phyloP scores from a whole-genome alignment of 2,888 invertebrate genomes.

The Caenorhabditis zanzibari region DNA sequence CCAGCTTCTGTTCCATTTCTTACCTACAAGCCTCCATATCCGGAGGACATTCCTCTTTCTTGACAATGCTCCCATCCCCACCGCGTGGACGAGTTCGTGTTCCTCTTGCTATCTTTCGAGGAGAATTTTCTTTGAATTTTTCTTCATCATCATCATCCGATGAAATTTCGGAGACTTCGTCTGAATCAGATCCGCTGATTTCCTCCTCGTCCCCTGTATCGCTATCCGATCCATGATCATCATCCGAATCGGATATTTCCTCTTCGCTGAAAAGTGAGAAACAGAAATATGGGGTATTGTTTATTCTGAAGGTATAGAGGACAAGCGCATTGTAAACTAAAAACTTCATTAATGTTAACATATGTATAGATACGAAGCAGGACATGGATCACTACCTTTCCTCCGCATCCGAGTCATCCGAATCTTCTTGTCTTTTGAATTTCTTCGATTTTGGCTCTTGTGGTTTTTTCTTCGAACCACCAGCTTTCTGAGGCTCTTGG shows the following conservation, averaged over 20 bases:
- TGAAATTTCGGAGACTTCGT: constrained; percentile 56
- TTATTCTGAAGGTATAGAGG: not conserved
- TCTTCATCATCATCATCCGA: constrained; percentile 50
- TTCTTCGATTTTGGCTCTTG: constrained; percentile 40
- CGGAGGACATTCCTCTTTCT: constrained; percentile 52
- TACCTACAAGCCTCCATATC: constrained; percentile 63
- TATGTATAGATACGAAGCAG: constrained; percentile 8
- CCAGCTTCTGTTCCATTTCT: constrained; percentile 19
- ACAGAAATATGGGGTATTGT: not conserved
- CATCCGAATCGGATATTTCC: constrained; percentile 51
- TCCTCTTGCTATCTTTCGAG: constrained; percentile 75
- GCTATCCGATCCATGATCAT: constrained; percentile 33
- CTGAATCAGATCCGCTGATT: constrained; percentile 56
- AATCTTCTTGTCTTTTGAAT: constrained; percentile 30
- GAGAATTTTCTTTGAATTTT: constrained; percentile 84
- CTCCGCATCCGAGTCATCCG: constrained; percentile 55
- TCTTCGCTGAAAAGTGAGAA: constrained; percentile 47
- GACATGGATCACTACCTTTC: constrained; percentile 44
- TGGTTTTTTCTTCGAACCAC: constrained; percentile 66
- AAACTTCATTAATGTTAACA: constrained; percentile 10
- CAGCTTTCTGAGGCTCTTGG: constrained; percentile 82
- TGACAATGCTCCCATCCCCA: constrained; percentile 33
- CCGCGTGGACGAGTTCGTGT: constrained; percentile 67
- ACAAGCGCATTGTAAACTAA: not conserved
- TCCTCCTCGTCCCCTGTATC: constrained; percentile 38